Conservation (phyloP, 2,797 vertebrate genomes). For the Sciurus carolinensis region DNA sequence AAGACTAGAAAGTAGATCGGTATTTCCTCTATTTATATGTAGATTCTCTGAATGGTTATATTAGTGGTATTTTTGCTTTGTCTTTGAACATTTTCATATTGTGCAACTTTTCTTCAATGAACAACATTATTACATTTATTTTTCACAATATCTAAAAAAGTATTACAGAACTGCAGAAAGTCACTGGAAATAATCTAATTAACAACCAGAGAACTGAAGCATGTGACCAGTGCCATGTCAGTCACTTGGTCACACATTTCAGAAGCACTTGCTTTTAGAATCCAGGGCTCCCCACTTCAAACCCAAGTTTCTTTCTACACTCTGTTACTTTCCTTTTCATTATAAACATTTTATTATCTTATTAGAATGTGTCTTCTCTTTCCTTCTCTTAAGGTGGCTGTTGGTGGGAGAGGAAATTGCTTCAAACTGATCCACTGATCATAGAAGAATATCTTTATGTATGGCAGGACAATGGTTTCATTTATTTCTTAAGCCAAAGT, state of each 20-base stretch:
- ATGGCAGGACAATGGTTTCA: not conserved
- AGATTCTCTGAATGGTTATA: not conserved
- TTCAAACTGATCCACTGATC: conserved; percentile 23
- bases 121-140: not conserved
- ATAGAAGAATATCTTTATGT: conserved; percentile 32
- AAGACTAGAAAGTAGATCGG: not conserved
- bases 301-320: not conserved
- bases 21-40: not conserved
- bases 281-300: not conserved
- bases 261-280: not conserved
- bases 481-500: conserved; percentile 29
- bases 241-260: not conserved
- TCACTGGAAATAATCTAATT: not conserved
- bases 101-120: not conserved
- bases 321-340: not conserved
- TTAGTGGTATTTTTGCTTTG: not conserved
- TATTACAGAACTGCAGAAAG: not conserved
- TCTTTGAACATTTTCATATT: not conserved
- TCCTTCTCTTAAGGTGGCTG: not conserved
- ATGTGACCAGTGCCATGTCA: not conserved
- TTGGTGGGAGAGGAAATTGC: not conserved
- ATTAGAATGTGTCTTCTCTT: not conserved
- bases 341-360: not conserved
- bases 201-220: not conserved
- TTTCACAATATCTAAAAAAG: conserved; percentile 2